Conservation (phyloP, 2,888 invertebrate genomes). For the Muschampia plurimacula region DNA sequence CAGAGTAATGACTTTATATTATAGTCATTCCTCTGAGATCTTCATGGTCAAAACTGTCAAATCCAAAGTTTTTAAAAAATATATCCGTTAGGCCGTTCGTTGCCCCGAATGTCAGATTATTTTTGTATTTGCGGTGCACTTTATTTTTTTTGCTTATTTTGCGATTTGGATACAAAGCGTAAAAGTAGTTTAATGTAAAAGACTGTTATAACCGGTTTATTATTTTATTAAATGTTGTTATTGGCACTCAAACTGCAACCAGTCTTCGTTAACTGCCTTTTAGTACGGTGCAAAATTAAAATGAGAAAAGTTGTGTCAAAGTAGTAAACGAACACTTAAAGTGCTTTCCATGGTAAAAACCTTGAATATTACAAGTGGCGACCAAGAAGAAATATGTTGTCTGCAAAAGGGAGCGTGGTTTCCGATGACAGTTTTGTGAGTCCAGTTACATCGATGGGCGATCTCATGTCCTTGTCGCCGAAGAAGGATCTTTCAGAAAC, state of each 20-base stretch:
- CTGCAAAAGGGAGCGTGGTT: constrained; percentile 58
- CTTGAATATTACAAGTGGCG: not conserved
- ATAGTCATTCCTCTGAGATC: too few relatives aligned
- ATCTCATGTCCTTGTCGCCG: constrained; percentile 75
- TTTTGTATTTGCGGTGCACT: constrained; percentile 13
- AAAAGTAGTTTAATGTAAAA: constrained; percentile 24
- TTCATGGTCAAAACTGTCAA: too few relatives aligned
- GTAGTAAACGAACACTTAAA: constrained; percentile 61
- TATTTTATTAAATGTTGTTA: not conserved
- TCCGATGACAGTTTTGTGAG: constrained; percentile 71
- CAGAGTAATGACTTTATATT: too few relatives aligned
- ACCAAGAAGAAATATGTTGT: constrained; percentile 57
- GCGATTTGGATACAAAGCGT: not conserved
- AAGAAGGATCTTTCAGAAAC: constrained; percentile 56
- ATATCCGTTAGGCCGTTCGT: constrained; percentile 40
- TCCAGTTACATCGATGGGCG: constrained; percentile 70
- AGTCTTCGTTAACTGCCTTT: not conserved
- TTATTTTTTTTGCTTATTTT: constrained; percentile 21
- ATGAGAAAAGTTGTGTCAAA: constrained; percentile 38
- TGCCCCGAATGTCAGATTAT: constrained; percentile 26
- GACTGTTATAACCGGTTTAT: not conserved
- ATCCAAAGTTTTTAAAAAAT: constrained; percentile 37
- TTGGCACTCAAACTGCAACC: not conserved
- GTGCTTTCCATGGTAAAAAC: not conserved
- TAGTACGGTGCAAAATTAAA: not conserved